These are phyloP conservation scores for Sciurus vulgaris DNA, from an alignment of 2,797 vertebrate species.

Conservation along the genomic window DNA sequence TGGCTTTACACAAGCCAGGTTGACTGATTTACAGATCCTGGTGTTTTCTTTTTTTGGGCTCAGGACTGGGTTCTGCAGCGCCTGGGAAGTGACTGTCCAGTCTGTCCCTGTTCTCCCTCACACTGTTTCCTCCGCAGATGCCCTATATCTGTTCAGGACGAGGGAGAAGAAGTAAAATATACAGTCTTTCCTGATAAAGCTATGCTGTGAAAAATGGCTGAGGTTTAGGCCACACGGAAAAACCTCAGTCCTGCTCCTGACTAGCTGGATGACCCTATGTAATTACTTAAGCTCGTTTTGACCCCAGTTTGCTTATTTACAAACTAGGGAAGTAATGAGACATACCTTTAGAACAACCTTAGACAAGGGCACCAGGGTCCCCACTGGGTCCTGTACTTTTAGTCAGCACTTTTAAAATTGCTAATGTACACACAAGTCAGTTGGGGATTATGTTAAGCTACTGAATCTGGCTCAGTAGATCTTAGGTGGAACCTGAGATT, in stretches of 20 bases:
- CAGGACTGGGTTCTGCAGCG: neutral
- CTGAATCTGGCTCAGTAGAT: neutral
- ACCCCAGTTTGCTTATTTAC: neutral
- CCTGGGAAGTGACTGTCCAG: neutral
- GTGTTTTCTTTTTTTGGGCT: conserved; percentile 31
- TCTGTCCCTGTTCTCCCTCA: neutral
- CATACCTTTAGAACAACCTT: neutral
- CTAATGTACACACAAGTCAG: neutral
- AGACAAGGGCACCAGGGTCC: neutral
- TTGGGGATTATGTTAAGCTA: neutral
- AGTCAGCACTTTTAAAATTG: neutral
- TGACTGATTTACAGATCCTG: neutral
- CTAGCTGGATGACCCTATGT: neutral
- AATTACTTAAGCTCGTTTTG: neutral
- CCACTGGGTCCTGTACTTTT: neutral
- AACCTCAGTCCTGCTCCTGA: neutral
- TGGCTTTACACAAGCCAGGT: neutral
- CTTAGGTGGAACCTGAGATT: neutral
- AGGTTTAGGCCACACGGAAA: neutral
- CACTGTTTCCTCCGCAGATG: neutral
- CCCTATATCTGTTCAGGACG: neutral
- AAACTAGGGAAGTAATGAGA: neutral
- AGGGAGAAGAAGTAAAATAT: neutral
- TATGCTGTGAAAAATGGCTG: neutral
- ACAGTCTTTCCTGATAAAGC: neutral